Conservation (phyloP, 2,113 vertebrate species). For the Gallinago paraguaiae region DNA sequence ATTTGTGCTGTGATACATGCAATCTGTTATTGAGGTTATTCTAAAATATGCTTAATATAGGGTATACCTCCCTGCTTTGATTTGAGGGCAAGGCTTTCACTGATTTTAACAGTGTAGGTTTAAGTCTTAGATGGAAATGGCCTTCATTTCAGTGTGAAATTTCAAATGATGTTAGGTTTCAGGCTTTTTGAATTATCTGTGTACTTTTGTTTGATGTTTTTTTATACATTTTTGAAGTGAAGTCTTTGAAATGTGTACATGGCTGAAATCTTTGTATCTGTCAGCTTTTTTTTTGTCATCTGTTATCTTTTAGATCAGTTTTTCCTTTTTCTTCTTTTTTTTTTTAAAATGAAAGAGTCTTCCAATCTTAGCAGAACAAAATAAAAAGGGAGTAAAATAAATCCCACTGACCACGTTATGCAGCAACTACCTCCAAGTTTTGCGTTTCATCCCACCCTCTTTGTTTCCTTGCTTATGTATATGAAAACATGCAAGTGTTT, state of each 20-base stretch:
- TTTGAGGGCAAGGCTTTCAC: not conserved
- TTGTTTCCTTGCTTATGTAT: not conserved
- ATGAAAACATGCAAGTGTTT: not conserved
- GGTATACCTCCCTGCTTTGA: not conserved
- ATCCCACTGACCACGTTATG: not conserved
- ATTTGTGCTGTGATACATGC: not conserved
- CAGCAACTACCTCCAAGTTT: not conserved
- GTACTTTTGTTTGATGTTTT: not conserved
- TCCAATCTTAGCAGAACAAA: not conserved
- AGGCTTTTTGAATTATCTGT: not conserved
- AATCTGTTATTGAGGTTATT: not conserved
- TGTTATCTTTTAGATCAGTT: not conserved
- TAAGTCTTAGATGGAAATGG: not conserved
- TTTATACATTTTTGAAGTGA: not conserved
- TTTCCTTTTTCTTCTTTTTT: too few species aligned
- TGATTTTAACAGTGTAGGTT: not conserved
- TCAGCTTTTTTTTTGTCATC: not conserved
- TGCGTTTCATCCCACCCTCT: not conserved
- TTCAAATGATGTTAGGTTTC: not conserved
- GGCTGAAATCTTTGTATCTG: conserved; percentile 6
- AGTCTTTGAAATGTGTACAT: not conserved
- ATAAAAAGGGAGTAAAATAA: not conserved
- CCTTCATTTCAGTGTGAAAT: not conserved
- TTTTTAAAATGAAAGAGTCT: not conserved
- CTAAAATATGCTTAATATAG: not conserved